Base-by-base conservation (phyloP, 2,888 invertebrate genomes). In the Tipula confusa region DNA sequence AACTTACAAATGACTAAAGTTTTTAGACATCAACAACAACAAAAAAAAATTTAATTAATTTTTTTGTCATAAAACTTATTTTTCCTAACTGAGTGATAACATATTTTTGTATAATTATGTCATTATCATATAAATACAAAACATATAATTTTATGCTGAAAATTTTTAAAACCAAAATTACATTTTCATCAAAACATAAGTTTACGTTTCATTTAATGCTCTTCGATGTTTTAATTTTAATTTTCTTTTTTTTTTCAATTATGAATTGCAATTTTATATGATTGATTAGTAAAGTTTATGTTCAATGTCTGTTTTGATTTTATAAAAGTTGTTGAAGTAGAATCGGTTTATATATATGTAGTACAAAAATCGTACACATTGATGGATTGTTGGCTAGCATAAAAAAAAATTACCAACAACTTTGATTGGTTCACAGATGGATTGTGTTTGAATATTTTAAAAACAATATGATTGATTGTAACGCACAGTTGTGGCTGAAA, bases 261-360 rank as follows among this genome's bases (percentile, higher is more conserved):
- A 64, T 64, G 64, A 64, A 18, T 64, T 64, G 64, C 64, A 64
- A 64, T 64, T 64, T 64, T 64, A n/a, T n/a, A 64, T 64, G 64
- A 64, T 64, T 64, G 64, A 64, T 64, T 64, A 64, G 64, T 64
- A 64, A 64, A 64, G 64, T 64, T 64, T 64, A 64, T 64, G 64
- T 64, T 64, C 64, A 64, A 64, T 64, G 64, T 64, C 64, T 64
- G 64, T 64, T 64, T 64, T 64, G 64, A 64, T 64, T 64, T 64
- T 64, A 64, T 64, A 13, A 24, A 64, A 64, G 64, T 64, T 64
- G 64, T 64, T 64, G 64, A 64, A 24, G 64, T 64, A 3, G 24
- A 64, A 64, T 64, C 24, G 24, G 7, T 24, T 64, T 64, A n/a
- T n/a, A 43, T 31, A 31, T 31, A 31, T 31, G 7, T 31, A 31